Base-by-base conservation (phyloP, 2,888 invertebrate genomes). In the Idaea aversata region DNA sequence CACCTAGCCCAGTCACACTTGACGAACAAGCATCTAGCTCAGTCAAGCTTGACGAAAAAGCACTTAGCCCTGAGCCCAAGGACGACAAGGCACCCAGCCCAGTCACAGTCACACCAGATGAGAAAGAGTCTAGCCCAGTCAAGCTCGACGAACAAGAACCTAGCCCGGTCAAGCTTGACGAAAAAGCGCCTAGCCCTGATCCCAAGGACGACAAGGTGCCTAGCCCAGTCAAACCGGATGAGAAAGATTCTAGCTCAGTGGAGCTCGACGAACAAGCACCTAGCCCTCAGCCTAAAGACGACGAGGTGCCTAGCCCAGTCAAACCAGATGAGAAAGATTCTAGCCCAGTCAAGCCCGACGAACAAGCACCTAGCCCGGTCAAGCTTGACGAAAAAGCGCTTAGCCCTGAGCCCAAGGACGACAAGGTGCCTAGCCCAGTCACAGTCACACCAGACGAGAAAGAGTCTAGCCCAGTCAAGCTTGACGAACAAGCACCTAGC, bases 51-150 rank as follows among this genome's bases (percentile, higher is more conserved):
- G 63, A 69, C 4, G 67, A 69, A 0, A 65, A 35, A 0, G 34
- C n/a, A 5, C 35, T 59, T 5, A 66, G 36, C 10, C 36, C 36
- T 7, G 6, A 36, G 10, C 3, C 36, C 36, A 10, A 16, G 1
- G 67, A 70, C 5, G 71, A 75, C 0, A 77, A 75, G 47, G 61
- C 34, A 4, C 64, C 66, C 4, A 74, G 69, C 35, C 68, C 64
- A 15, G n/a, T 58, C n/a, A 15, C 64, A 15, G n/a, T 58, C n/a
- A 15, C 2, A 15, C 15, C 15, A 57, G 25, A 35, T 4, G 34
- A 47, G 61, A 64, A 60, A 38, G 62, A 61, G 10, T 36, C 34
- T 47, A 66, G 65, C 59, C 61, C 59, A 4, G 5, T 58, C 34
- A 59, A 25, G 6, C 57, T 38, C n/a, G 64, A 68, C 13, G 58